Evolutionary conservation across 37 sponge, comb jelly and placozoan species (phyloP).

Genomic region (Lycopodina hypogea): DNA sequence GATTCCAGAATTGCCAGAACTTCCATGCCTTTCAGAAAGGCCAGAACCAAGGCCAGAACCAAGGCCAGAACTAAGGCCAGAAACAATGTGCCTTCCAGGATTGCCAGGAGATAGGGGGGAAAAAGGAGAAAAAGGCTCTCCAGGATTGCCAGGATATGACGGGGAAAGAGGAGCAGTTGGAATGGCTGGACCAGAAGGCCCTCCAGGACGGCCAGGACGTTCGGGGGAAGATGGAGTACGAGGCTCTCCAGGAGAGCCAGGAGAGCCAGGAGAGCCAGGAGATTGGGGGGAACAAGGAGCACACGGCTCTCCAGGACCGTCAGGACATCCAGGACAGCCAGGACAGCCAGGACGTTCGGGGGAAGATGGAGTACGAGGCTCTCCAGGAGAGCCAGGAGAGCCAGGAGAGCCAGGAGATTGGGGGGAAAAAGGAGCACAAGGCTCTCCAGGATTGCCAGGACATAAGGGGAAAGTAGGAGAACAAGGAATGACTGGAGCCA

Average conservation of each 20-base stretch:
- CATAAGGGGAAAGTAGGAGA: too few relatives aligned
- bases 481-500: too few relatives aligned
- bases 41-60: too few relatives aligned
- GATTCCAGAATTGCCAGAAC: too few relatives aligned
- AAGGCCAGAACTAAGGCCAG: too few relatives aligned
- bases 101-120: neutral
- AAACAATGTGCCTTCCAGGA: neutral
- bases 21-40: neutral
- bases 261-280: slow-evolving; percentile 2
- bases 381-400: neutral
- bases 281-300: too few relatives aligned
- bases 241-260: neutral
- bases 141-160: neutral
- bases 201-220: neutral
- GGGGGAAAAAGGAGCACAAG: too few relatives aligned
- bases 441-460: too few relatives aligned
- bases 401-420: slow-evolving; percentile 1
- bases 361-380: neutral
- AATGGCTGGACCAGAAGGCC: neutral
- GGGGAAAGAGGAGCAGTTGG: neutral
- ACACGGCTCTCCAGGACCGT: neutral
- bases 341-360: neutral
- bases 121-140: slow-evolving; percentile 7
- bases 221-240: neutral
- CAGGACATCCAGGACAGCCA: too few relatives aligned